Conservation (phyloP, 2,888 invertebrate species). For the Galerucella pusilla region DNA sequence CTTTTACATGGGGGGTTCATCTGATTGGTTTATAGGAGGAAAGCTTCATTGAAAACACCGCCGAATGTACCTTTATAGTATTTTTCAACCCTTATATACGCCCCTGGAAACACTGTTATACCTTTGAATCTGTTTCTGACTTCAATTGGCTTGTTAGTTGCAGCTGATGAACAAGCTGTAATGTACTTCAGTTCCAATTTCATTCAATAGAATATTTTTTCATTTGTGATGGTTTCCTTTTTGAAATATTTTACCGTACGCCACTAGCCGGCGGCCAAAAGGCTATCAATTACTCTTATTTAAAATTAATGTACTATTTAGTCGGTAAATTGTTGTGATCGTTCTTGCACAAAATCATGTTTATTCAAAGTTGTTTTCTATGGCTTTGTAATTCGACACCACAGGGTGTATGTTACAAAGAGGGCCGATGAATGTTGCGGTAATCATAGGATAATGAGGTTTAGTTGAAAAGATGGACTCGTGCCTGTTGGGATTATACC, state of each 20-base stretch:
- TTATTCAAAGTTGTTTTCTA: conserved; percentile 36
- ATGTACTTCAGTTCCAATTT: too few species aligned
- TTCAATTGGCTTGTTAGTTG: too few species aligned
- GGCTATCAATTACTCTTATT: conserved; percentile 40
- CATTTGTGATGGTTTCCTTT: not conserved
- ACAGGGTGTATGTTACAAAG: conserved; percentile 41
- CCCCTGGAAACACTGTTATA: too few species aligned
- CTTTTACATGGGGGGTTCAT: too few species aligned
- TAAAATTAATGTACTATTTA: conserved; percentile 38
- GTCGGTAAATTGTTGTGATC: conserved; percentile 25
- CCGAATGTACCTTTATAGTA: too few species aligned
- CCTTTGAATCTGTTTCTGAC: too few species aligned
- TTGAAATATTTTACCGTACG: not conserved
- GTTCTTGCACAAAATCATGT: conserved; percentile 37
- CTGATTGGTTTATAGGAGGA: too few species aligned
- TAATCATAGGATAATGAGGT: conserved; percentile 27
- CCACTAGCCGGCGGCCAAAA: conserved; percentile 31
- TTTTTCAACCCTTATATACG: not conserved
- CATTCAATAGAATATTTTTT: not conserved
- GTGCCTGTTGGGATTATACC: conserved; percentile 17
- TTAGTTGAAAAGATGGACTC: conserved; percentile 17
- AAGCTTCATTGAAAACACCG: too few species aligned
- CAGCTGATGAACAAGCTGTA: too few species aligned
- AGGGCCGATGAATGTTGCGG: conserved; percentile 23
- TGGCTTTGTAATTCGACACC: conserved; percentile 40